These are phyloP conservation scores for Fissipunctia ypsillon DNA, from an alignment of 2,888 invertebrate genomes.

Conservation along the genomic window DNA sequence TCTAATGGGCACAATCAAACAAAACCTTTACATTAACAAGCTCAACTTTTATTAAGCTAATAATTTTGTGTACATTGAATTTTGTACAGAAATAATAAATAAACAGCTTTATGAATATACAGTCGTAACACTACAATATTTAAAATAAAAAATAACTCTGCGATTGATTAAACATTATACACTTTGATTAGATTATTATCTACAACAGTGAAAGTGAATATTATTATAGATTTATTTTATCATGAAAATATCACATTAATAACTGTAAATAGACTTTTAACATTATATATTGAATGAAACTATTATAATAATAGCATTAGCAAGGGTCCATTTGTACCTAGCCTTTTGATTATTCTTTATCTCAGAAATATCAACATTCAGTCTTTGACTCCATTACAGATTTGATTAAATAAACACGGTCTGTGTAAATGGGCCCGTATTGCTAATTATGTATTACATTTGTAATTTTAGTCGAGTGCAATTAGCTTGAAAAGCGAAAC, in stretches of 20 bases:
- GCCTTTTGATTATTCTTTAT: conserved; percentile 1
- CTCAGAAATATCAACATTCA: conserved; percentile 13
- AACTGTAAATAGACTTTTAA: conserved; percentile 37
- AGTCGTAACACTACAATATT: conserved; percentile 52
- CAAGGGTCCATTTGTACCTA: conserved; percentile 19
- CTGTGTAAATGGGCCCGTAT: conserved; percentile 21
- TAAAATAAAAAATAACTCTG: conserved; percentile 40
- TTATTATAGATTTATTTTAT: conserved; percentile 47
- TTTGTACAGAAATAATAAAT: conserved; percentile 60
- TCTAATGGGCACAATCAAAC: conserved; percentile 24
- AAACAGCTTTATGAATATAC: conserved; percentile 56
- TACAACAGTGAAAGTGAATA: conserved; percentile 45
- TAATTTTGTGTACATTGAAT: conserved; percentile 56
- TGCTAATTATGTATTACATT: neutral
- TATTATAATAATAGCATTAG: neutral
- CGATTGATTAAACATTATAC: conserved; percentile 46
- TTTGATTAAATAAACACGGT: conserved; percentile 12
- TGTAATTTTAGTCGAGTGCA: neutral
- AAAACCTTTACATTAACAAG: conserved; percentile 51
- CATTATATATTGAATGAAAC: conserved; percentile 1
- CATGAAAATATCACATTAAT: conserved; percentile 60
- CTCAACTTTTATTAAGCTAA: conserved; percentile 70
- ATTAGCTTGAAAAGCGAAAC: neutral
- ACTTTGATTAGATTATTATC: conserved; percentile 45
- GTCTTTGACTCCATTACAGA: conserved; percentile 8